Evolutionary conservation across 1,140 invertebrate species (phyloP).

Genomic region (Pseudomyrmex cubaensis): DNA sequence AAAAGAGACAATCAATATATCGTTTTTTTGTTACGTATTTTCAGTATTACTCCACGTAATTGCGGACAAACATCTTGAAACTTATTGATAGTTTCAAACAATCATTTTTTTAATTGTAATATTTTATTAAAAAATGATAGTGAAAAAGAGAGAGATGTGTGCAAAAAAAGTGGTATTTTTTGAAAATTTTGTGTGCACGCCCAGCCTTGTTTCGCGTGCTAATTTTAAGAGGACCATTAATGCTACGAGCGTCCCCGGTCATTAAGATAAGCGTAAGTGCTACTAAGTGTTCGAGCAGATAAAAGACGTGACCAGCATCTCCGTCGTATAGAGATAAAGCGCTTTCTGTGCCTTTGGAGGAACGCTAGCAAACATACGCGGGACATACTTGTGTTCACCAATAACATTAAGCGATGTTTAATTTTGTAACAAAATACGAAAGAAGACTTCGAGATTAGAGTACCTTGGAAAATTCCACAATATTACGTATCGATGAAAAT

Average conservation of each 20-base stretch:
- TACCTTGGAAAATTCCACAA: background rate
- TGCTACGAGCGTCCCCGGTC: slow-evolving; percentile 83
- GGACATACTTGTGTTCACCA: background rate
- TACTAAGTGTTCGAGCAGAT: slow-evolving; percentile 85
- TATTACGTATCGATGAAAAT: background rate
- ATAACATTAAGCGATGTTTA: slow-evolving; percentile 49
- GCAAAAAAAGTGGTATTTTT: slow-evolving; percentile 32
- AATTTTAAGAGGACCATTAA: slow-evolving; percentile 85
- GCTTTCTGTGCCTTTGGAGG: background rate
- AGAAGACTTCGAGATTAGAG: background rate
- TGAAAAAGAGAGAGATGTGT: background rate
- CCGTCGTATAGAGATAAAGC: slow-evolving; percentile 70
- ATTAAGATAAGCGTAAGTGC: slow-evolving; percentile 86
- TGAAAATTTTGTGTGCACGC: slow-evolving; percentile 72
- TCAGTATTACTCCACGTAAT: slow-evolving; percentile 21
- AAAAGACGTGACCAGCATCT: slow-evolving; percentile 79
- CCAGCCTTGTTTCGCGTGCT: slow-evolving; percentile 71
- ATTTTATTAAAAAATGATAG: background rate
- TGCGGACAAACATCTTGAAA: slow-evolving; percentile 28
- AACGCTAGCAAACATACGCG: background rate
- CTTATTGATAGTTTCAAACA: slow-evolving; percentile 34
- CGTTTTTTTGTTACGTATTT: background rate
- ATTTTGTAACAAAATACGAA: slow-evolving; percentile 2
- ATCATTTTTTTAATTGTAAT: background rate
- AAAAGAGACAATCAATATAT: slow-evolving; percentile 1